A percentile compares a stretch with the other conserved stretches of the same genome.
These are phyloP conservation scores for Mellilla xanthometata DNA, from an alignment of 2,888 invertebrate species.

Conservation along the genomic window DNA sequence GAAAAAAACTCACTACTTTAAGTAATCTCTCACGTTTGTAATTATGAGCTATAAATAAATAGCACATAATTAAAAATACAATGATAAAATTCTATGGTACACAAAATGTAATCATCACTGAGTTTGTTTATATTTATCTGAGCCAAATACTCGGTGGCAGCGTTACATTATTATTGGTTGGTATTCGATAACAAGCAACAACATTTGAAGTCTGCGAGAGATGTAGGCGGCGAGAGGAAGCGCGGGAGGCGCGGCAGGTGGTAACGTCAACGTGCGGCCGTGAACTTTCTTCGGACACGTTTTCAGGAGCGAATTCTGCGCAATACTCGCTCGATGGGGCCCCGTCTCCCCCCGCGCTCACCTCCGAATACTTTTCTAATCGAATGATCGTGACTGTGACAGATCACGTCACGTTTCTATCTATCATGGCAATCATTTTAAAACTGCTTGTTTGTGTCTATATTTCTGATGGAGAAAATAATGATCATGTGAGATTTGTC, in stretches of 20 bases:
- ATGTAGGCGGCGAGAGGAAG: constrained; percentile 37
- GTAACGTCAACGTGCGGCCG: constrained; percentile 81
- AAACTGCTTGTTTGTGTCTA: constrained; percentile 4
- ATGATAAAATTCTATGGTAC: too few species aligned
- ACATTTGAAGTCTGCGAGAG: constrained; percentile 25
- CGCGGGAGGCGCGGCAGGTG: constrained; percentile 54
- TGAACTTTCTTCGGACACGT: constrained; percentile 83
- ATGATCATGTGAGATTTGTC: background rate
- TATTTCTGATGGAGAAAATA: constrained; percentile 4
- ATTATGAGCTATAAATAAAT: too few species aligned
- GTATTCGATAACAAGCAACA: constrained; percentile 30
- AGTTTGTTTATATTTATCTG: constrained; percentile 15
- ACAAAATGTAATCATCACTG: constrained; percentile 14
- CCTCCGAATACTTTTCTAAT: constrained; percentile 36
- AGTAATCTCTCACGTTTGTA: too few species aligned
- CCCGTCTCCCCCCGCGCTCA: constrained; percentile 58
- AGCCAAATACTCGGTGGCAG: constrained; percentile 24
- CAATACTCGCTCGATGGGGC: constrained; percentile 63
- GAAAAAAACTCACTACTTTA: too few species aligned
- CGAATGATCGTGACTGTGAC: constrained; percentile 30
- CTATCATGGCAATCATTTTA: constrained; percentile 15
- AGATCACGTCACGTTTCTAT: constrained; percentile 20
- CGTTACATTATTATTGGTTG: constrained; percentile 28
- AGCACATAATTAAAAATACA: too few species aligned
- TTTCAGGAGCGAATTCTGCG: constrained; percentile 79